Evolutionary conservation across 1,140 invertebrate genomes (phyloP).

Genomic region (Solenopsis fugax): DNA sequence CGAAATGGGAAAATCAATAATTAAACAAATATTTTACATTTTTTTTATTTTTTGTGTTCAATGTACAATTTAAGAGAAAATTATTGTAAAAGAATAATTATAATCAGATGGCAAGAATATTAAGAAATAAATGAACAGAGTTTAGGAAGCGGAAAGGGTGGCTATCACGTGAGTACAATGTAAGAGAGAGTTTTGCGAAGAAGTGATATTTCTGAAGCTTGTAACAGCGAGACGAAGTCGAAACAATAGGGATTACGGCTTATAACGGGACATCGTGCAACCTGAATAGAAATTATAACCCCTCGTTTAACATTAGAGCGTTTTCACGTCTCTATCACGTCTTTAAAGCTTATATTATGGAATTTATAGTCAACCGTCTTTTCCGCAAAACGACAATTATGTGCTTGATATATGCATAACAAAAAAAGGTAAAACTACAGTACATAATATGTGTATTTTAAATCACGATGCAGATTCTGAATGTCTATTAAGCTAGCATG

Average conservation of each 20-base stretch:
- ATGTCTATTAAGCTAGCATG: no score
- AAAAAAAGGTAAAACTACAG: background rate
- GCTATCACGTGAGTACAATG: background rate
- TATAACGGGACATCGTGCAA: conserved; percentile 71
- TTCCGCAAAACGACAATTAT: conserved; percentile 18
- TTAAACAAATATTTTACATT: background rate
- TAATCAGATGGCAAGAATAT: background rate
- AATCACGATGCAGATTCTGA: background rate
- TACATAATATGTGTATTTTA: background rate
- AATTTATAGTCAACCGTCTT: conserved; percentile 10
- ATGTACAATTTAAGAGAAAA: background rate
- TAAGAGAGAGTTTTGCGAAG: conserved; percentile 16
- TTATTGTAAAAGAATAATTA: background rate
- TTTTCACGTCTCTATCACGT: conserved; percentile 27
- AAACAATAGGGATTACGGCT: conserved; percentile 71
- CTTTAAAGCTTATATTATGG: background rate
- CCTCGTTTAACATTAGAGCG: conserved; percentile 75
- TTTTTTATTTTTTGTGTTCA: background rate
- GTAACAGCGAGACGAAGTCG: background rate
- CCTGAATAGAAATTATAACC: conserved; percentile 82
- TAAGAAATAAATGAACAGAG: conserved; percentile 41
- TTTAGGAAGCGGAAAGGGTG: background rate
- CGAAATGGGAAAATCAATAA: background rate
- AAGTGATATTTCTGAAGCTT: background rate
- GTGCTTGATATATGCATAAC: background rate